Conservation (phyloP, 2,888 invertebrate species). For the Notodonta dromedarius region DNA sequence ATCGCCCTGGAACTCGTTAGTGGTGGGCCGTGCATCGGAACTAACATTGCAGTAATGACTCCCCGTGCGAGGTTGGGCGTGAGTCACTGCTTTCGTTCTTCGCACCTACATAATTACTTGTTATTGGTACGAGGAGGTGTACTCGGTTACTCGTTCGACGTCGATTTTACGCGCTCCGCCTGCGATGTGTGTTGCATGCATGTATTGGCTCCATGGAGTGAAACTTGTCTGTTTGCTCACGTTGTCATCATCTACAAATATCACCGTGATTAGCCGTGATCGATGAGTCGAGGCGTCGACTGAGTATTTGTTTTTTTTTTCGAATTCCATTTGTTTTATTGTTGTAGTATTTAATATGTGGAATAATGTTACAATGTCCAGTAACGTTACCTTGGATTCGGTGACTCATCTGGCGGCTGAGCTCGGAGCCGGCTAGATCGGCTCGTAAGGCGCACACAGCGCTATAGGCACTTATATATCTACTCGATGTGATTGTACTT, state of each 20-base stretch:
- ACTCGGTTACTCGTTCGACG: slow-evolving; percentile 24
- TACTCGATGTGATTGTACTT: slow-evolving; percentile 18
- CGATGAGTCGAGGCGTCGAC: neutral
- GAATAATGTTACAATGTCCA: slow-evolving; percentile 33
- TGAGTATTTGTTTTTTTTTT: neutral
- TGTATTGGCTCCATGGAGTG: slow-evolving; percentile 32
- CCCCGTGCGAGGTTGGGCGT: slow-evolving; percentile 52
- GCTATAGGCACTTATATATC: neutral
- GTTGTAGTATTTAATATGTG: slow-evolving; percentile 11
- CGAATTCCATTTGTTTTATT: slow-evolving; percentile 4
- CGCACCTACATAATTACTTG: slow-evolving; percentile 59
- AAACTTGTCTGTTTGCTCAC: slow-evolving; percentile 35
- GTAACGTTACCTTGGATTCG: slow-evolving; percentile 52
- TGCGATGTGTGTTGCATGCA: slow-evolving; percentile 44
- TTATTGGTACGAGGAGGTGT: slow-evolving; percentile 48
- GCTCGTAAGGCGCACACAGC: slow-evolving; percentile 18
- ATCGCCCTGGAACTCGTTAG: slow-evolving; percentile 6
- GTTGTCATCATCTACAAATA: slow-evolving; percentile 21
- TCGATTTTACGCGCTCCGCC: slow-evolving; percentile 33
- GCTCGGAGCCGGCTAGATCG: slow-evolving; percentile 62
- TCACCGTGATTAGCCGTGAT: neutral
- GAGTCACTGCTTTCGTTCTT: slow-evolving; percentile 75
- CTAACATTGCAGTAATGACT: slow-evolving; percentile 33
- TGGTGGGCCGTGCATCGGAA: neutral
- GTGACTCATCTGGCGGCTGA: slow-evolving; percentile 68